Base-by-base conservation (phyloP, 2,797 vertebrate genomes). In the Carapus acus region DNA sequence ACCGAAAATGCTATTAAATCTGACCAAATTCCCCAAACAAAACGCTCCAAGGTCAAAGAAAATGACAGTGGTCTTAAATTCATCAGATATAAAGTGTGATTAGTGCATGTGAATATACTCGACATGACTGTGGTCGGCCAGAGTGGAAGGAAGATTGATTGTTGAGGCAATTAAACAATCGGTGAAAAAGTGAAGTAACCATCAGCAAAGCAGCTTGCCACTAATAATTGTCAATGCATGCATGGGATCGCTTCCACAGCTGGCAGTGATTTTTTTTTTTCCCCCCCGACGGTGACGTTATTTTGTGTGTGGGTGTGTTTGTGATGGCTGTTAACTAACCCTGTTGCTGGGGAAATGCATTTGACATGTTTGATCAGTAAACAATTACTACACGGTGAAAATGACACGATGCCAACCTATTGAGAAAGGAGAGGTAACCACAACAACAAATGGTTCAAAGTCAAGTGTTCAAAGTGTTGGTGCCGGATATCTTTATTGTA, bases 211-310 rank as follows among this genome's bases (percentile, higher is more conserved):
- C 74, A 29, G 71, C 73, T 77, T 72, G 76, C 65, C 60, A 79
- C 78, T 83, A 82, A 84, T 76, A 24, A 44, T 56, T 36, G 41
- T 47, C 57, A 40, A 7, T 6, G 70, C 79, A 62, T 80, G 81
- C 73, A 57, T 65, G 61, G 31, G 62, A 50, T 41, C n/a, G 67
- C 69, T 69, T 59, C 59, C 27, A 2, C 70, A 50, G 64, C 71
- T 49, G 54, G 62, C 71, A 53, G 56, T 55, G 65, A 60, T 47
- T 42, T 43, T 52, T 54, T 49, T 48, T 53, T 52, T 43, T 58
- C 45, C 13, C 34, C 49, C 9, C 31, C 3, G 24, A 4, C n/a
- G n/a, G n/a, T 5, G 9, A 27, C 9, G 9, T 27, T 27, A 27
- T 27, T 27, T 27, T 27, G 9, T 27, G 4, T 27, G 4, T 27